Evolutionary conservation across 1,140 invertebrate species (phyloP).

Genomic region (Meloidogyne exigua): DNA sequence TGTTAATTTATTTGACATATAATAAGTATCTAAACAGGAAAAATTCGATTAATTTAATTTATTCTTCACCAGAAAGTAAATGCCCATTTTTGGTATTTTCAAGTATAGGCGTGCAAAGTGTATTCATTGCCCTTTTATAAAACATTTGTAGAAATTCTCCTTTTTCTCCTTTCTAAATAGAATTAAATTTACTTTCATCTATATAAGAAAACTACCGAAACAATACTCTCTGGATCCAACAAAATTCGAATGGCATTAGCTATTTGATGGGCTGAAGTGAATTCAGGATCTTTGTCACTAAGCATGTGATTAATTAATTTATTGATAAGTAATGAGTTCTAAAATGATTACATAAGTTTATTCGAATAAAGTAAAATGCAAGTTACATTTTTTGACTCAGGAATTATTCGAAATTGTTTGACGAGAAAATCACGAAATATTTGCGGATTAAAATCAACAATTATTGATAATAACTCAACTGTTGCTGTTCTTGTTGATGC

Average conservation of each 20-base stretch:
- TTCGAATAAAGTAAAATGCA: not conserved
- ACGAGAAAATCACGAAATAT: conserved; percentile 87
- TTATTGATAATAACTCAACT: conserved; percentile 94
- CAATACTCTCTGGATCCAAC: conserved; percentile 97
- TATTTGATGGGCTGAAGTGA: conserved; percentile 77
- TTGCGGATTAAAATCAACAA: conserved; percentile 95
- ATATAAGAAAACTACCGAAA: conserved; percentile 66
- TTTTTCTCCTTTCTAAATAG: conserved; percentile 81
- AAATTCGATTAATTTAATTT: not conserved
- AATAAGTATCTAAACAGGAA: conserved; percentile 77
- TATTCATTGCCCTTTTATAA: conserved; percentile 93
- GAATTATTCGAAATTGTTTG: conserved; percentile 45
- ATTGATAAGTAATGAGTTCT: conserved; percentile 81
- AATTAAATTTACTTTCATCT: not conserved
- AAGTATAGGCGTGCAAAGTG: conserved; percentile 51
- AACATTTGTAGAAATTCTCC: conserved; percentile 97
- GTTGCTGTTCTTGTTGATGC: conserved; percentile 85
- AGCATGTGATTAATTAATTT: conserved; percentile 94
- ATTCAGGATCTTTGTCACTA: conserved; percentile 74
- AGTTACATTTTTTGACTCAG: conserved; percentile 43
- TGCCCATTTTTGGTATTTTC: conserved; percentile 52
- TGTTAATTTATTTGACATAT: conserved; percentile 88
- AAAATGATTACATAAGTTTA: not conserved
- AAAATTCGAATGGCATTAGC: conserved; percentile 78
- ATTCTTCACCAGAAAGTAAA: conserved; percentile 31